Conservation (phyloP, 1,140 invertebrate genomes). For the Brachionus sp. region DNA sequence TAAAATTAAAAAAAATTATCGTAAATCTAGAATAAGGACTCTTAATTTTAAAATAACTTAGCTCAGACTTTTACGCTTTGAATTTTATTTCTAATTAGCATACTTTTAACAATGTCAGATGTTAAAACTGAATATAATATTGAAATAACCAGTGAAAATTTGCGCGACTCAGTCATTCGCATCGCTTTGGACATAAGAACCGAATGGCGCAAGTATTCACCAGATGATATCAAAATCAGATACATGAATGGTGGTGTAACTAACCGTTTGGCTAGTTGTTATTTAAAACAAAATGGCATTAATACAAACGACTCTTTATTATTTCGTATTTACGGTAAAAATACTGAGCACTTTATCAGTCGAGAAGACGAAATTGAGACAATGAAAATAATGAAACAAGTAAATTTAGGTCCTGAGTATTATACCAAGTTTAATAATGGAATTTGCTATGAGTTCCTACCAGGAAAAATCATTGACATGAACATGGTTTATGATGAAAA, state of each 20-base stretch:
- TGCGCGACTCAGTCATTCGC: background rate
- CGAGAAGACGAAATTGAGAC: conserved; percentile 28
- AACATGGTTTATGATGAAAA: conserved; percentile 68
- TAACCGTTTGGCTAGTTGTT: conserved; percentile 31
- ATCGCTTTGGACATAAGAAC: background rate
- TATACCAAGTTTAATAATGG: conserved; percentile 85
- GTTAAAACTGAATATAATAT: conserved; percentile 17
- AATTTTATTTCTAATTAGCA: background rate
- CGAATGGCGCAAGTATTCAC: background rate
- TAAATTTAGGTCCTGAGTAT: conserved; percentile 9
- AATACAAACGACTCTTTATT: background rate
- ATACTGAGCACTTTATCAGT: conserved; percentile 39
- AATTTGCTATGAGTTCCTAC: conserved; percentile 83
- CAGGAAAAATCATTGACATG: conserved; percentile 72
- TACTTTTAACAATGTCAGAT: conserved; percentile 32
- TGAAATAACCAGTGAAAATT: background rate
- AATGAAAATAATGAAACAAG: conserved; percentile 38
- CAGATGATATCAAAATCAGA: background rate
- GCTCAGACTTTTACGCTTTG: background rate
- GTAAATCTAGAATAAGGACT: background rate
- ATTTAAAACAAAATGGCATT: conserved; percentile 14
- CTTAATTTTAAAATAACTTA: background rate
- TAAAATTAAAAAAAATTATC: background rate
- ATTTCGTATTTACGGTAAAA: conserved; percentile 33
- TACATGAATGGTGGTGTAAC: conserved; percentile 14